Evolutionary conservation across 1,140 invertebrate genomes (phyloP).

Genomic region (Rhynchophorus ferrugineus): DNA sequence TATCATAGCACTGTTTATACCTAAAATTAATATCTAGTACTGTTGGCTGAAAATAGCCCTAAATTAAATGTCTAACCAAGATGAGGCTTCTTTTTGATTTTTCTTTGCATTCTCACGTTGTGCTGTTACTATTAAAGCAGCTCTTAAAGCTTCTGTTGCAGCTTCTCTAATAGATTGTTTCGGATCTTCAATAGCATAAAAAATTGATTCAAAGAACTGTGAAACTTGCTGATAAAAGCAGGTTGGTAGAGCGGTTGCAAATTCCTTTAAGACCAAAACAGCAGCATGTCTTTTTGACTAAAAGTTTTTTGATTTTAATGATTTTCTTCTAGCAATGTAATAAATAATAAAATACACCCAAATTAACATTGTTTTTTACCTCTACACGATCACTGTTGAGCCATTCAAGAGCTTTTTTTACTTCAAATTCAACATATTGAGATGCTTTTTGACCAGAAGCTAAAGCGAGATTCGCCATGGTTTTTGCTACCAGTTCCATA

Average conservation of each 20-base stretch:
- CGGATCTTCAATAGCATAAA: conserved; percentile 84
- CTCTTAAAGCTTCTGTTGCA: conserved; percentile 85
- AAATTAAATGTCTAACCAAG: conserved; percentile 56
- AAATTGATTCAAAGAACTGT: conserved; percentile 93
- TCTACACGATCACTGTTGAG: conserved; percentile 82
- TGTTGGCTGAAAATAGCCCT: conserved; percentile 1
- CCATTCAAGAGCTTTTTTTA: conserved; percentile 92
- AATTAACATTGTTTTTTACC: conserved; percentile 35
- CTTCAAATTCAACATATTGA: conserved; percentile 94
- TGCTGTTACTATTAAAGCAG: conserved; percentile 87
- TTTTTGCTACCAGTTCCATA: conserved; percentile 94
- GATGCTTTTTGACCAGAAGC: conserved; percentile 89
- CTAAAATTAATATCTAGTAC: conserved; percentile 27
- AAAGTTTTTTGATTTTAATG: too few species aligned
- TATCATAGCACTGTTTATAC: conserved; percentile 83
- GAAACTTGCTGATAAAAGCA: conserved; percentile 98
- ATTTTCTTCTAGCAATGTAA: not conserved
- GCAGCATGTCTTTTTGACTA: conserved; percentile 79
- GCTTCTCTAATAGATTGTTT: conserved; percentile 88
- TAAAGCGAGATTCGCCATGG: conserved; percentile 82
- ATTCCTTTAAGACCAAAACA: conserved; percentile 84
- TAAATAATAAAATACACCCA: not conserved
- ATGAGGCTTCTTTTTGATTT: conserved; percentile 66
- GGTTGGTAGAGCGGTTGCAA: conserved; percentile 92
- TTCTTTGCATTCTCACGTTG: conserved; percentile 90